A percentile compares a stretch with the other conserved stretches of the same genome.
phyloP scores from a whole-genome alignment of 2,888 invertebrate species.

The Shargacucullia verbasci region DNA sequence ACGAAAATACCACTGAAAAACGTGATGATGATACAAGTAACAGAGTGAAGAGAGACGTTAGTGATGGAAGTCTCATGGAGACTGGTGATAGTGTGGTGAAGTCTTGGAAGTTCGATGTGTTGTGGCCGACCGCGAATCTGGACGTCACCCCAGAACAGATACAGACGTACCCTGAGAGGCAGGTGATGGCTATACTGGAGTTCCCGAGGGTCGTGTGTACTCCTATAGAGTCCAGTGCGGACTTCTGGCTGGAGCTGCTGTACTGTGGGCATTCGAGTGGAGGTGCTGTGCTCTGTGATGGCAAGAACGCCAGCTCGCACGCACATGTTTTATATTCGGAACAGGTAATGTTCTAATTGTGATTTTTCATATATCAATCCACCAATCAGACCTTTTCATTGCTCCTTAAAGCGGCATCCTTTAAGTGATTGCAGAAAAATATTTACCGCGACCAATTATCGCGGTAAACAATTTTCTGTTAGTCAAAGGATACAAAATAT shows the following conservation, averaged over 20 bases:
- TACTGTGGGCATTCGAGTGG: constrained; percentile 92
- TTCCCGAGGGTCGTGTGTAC: constrained; percentile 93
- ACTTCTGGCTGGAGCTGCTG: constrained; percentile 93
- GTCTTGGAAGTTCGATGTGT: constrained; percentile 92
- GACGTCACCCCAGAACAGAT: constrained; percentile 93
- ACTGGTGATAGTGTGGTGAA: constrained; percentile 81
- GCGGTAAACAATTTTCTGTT: too few relatives aligned
- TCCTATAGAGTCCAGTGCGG: constrained; percentile 90
- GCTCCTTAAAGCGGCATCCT: too few relatives aligned
- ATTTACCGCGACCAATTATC: too few relatives aligned
- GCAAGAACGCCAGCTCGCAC: constrained; percentile 85
- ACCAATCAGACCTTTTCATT: too few relatives aligned
- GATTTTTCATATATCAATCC: too few relatives aligned
- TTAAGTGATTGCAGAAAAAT: too few relatives aligned
- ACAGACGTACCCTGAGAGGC: constrained; percentile 93
- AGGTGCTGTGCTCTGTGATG: constrained; percentile 92
- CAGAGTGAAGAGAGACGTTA: constrained; percentile 70
- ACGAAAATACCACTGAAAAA: constrained; percentile 67
- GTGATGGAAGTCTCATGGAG: constrained; percentile 77
- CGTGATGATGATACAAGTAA: constrained; percentile 49
- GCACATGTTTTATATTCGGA: constrained; percentile 93
- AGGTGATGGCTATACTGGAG: constrained; percentile 92
- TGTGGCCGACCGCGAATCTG: constrained; percentile 94
- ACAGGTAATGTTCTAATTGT: constrained; percentile 85
- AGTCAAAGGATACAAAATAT: too few relatives aligned